Evolutionary conservation across 2,113 vertebrate species (phyloP).

Genomic region (Eidolon helvum): DNA sequence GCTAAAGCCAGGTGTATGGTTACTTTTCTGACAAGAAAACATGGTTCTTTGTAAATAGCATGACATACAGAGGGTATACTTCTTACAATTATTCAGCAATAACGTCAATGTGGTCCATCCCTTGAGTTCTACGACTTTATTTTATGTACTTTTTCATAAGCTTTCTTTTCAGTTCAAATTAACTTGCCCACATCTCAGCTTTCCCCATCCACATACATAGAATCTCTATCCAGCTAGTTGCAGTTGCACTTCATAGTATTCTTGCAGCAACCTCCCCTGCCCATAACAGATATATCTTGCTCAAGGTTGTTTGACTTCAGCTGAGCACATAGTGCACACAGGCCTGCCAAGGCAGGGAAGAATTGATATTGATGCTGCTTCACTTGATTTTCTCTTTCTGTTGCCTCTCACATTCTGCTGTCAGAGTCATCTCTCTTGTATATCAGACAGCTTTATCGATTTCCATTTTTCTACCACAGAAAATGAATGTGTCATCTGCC

Average conservation of each 20-base stretch:
- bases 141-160: not conserved
- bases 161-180: not conserved
- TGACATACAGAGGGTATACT: no score
- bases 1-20: not conserved
- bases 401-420: not conserved
- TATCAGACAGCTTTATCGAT: not conserved
- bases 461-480: conserved; percentile 14
- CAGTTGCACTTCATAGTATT: not conserved
- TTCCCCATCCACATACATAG: not conserved
- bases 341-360: not conserved
- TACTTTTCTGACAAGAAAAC: not conserved
- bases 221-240: not conserved
- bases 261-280: not conserved
- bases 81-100: not conserved
- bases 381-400: not conserved
- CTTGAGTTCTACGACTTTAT: not conserved
- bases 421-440: not conserved
- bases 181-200: not conserved
- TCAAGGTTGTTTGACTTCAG: not conserved
- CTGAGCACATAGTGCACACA: not conserved
- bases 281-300: accelerated
- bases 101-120: not conserved
- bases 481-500: not conserved
- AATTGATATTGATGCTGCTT: not conserved
- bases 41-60: not conserved